Conservation (phyloP, 1,140 invertebrate species). For the Acromyrmex charruanus region DNA sequence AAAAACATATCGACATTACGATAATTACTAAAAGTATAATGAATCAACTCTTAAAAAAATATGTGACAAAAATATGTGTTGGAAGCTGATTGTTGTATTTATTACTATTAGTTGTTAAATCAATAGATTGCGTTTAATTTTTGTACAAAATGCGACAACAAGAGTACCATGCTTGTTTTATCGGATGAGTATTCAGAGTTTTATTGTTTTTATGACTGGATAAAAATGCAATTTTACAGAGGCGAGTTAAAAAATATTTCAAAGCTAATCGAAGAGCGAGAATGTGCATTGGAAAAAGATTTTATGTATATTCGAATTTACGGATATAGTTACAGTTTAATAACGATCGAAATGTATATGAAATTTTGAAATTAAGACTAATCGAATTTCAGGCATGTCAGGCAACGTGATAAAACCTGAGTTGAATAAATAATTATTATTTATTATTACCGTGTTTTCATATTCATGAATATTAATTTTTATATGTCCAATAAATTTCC, state of each 20-base stretch:
- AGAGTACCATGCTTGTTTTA: neutral
- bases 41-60: slow-evolving; percentile 12
- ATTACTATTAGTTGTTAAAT: neutral
- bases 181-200: slow-evolving; percentile 7
- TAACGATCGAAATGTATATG: slow-evolving; percentile 18
- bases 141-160: neutral
- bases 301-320: slow-evolving; percentile 18
- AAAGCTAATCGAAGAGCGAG: slow-evolving; percentile 3
- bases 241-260: slow-evolving; percentile 36
- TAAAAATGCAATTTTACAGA: slow-evolving; percentile 17
- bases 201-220: slow-evolving; percentile 19
- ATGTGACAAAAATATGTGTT: neutral
- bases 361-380: slow-evolving; percentile 50
- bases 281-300: slow-evolving; percentile 14
- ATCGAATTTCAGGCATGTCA: slow-evolving; percentile 30
- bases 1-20: neutral
- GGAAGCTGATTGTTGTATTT: neutral
- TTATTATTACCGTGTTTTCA: slow-evolving; percentile 37
- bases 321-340: neutral
- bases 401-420: neutral
- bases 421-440: slow-evolving; percentile 56
- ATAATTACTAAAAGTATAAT: slow-evolving; percentile 40
- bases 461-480: slow-evolving; percentile 48
- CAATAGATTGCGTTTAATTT: slow-evolving; percentile 8
- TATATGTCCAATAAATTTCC: slow-evolving; percentile 17